Evolutionary conservation across 2,888 invertebrate genomes (phyloP).

Genomic region (Oegoconia quadripuncta): DNA sequence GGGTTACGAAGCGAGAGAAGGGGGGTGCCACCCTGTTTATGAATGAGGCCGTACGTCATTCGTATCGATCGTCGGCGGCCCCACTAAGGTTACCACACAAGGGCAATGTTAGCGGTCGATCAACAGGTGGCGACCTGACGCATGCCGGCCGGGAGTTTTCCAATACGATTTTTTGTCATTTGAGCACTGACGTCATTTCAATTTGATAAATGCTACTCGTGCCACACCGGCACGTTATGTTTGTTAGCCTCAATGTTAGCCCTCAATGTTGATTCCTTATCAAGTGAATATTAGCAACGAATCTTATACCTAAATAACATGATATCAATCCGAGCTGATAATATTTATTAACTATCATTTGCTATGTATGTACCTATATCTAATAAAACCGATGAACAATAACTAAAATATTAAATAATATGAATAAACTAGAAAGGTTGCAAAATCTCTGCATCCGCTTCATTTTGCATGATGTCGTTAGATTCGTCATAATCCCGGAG

Average conservation of each 20-base stretch:
- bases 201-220: slow-evolving; percentile 20
- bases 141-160: slow-evolving; percentile 40
- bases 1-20: slow-evolving; percentile 27
- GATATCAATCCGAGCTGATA: too few relatives aligned
- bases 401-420: too few relatives aligned
- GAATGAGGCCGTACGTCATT: slow-evolving; percentile 76
- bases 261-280: too few relatives aligned
- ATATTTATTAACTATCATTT: too few relatives aligned
- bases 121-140: slow-evolving; percentile 71
- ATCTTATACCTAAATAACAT: too few relatives aligned
- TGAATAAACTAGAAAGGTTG: too few relatives aligned
- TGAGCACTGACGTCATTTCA: slow-evolving; percentile 44
- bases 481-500: too few relatives aligned
- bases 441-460: too few relatives aligned
- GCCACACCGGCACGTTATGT: slow-evolving; percentile 1
- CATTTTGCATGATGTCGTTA: too few relatives aligned
- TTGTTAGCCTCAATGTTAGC: background rate
- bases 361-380: too few relatives aligned
- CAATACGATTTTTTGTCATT: slow-evolving; percentile 48
- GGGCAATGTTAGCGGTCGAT: slow-evolving; percentile 51
- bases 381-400: too few relatives aligned
- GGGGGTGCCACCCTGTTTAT: slow-evolving; percentile 56
- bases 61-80: slow-evolving; percentile 58
- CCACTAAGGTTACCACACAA: slow-evolving; percentile 63
- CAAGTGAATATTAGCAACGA: too few relatives aligned